Base-by-base conservation (phyloP, 2,797 vertebrate genomes). In the Denticeps clupeoides region DNA sequence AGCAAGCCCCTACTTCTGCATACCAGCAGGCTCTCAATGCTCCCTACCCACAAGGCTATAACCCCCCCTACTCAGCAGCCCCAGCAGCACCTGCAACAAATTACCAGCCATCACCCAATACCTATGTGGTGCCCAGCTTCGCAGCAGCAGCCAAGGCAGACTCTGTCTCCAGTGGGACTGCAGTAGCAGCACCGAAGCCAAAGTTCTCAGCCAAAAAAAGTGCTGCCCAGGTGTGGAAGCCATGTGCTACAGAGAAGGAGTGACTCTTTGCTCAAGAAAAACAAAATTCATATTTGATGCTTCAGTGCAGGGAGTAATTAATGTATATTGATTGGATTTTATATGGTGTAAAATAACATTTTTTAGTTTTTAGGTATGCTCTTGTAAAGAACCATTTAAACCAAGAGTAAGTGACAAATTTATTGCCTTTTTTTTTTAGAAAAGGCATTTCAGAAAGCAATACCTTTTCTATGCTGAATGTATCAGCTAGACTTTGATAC, bases 171-270 rank as follows among this genome's bases (percentile, higher is more conserved):
- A 75, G 68, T 51, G 53, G 70, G 11, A 67, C 47, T 43, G 58
- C 77, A 49, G 75, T 66, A 59, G 70, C 83, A 61, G 88, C 89
- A 49, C 94, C 95, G 0, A 89, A 87, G 80, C 95, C 95, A 51
- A 97, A 84, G 69, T 99, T 99, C 74, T 94, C 85, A 29, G 95
- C 95, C 56, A 97, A 93, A 82, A 97, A 90, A 78, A 72, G 74
- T 61, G 78, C 79, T 43, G 89, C 88, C 60, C 94, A 97, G 82
- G 93, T 99, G 78, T 99, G 95, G 95, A 97, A 93, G 74, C 94
- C 95, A 22, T 70, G 85, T 7, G 56, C 68, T 24, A 31, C 33
- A 41, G 11, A 27, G n/a, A 55, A 44, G 23, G 49, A 27, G 13
- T 51, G 22, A 48, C 5, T 38, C 27, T 33, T 40, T 27, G 12